A percentile compares a stretch with the other conserved stretches of the same genome.
Conservation (phyloP, 2,797 vertebrate genomes). For the Choloepus didactylus region DNA sequence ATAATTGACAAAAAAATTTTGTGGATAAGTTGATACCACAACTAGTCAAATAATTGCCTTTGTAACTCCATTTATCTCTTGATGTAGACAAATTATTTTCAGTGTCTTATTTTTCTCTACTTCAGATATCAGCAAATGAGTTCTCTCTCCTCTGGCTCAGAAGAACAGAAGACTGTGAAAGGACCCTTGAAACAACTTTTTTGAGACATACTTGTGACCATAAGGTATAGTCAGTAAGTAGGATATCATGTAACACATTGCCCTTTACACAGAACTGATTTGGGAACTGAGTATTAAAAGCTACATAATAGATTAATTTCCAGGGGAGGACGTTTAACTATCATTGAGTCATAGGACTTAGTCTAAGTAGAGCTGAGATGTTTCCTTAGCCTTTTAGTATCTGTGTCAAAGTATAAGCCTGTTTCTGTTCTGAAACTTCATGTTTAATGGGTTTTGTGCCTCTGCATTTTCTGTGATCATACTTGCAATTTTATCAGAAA, state of each 20-base stretch:
- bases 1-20: not conserved
- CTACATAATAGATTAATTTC: not conserved
- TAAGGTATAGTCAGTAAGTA: not conserved
- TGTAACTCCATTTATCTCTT: not conserved
- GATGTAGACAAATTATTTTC: constrained; percentile 14
- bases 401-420: not conserved
- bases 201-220: not conserved
- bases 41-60: not conserved
- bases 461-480: not conserved
- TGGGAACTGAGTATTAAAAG: constrained; percentile 7
- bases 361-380: not conserved
- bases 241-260: not conserved
- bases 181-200: not conserved
- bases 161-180: constrained; percentile 37
- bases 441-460: not conserved
- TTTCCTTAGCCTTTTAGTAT: not conserved
- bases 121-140: constrained; percentile 47
- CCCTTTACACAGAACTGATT: constrained; percentile 31
- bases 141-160: not conserved
- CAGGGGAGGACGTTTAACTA: not conserved
- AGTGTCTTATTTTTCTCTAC: not conserved
- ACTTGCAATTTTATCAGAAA: constrained; percentile 36
- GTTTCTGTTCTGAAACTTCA: constrained; percentile 24
- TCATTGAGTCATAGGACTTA: not conserved
- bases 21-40: not conserved